Evolutionary conservation across 2,888 invertebrate genomes (phyloP), one percentile per base, ranked within the genome.

Genomic region (Mylabris sibirica): DNA sequence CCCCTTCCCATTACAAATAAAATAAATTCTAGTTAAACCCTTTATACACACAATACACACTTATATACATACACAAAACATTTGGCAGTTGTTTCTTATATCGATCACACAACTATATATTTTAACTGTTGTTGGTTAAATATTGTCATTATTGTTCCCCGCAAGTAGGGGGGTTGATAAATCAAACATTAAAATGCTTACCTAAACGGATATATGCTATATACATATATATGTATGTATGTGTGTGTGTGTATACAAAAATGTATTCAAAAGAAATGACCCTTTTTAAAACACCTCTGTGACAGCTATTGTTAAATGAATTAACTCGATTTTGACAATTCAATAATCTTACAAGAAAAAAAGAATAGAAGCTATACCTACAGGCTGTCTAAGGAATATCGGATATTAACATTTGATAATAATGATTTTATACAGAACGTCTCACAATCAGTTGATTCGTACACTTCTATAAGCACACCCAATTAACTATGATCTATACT

Each of bases 111-210:
- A 6, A 49, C 41, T 41, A 24, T 34, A 66, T 69, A 70, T 71
- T 69, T 71, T 76, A 73, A 68, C 72, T 73, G 74, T 75, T 76
- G 76, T 76, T 76, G 75, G 72, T 74, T 76, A 77, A 78, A 76
- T 77, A 77, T 77, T 77, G 68, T 65, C 71, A 74, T 72, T 71
- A 74, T 70, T 70, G 69, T 67, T 24, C 22, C 57, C 57, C 57
- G 24, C 24, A 57, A 24, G 57, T 24, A 24, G 57, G 57, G 57
- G 57, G 24, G 17, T 41, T 53, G 49, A 34, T 35, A 64, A 34
- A 64, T 34, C 49, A 53, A 30, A 41, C 20, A 64, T 11, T 59
- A 59, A 63, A 61, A 49, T 49, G 49, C 49, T 49, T 49, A 49
- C 49, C 22, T 57, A 57, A 57, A 24, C 24, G 14, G 5, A 57